phyloP scores from a whole-genome alignment of 2,797 vertebrate genomes.

The Coluber constrictor region DNA sequence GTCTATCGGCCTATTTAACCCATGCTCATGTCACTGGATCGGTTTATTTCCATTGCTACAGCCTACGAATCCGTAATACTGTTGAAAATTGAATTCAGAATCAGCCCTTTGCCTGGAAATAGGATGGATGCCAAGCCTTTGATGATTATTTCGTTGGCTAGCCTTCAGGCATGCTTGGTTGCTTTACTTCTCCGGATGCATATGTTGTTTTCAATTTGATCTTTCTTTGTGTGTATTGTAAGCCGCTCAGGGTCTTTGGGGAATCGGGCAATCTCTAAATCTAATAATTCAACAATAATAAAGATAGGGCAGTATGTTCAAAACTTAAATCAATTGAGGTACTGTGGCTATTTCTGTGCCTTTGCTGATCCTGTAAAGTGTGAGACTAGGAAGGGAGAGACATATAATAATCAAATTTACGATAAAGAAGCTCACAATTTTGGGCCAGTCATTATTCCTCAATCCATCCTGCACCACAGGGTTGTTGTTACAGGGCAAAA shows the following conservation, averaged over 20 bases:
- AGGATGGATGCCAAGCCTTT: not conserved
- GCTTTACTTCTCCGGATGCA: not conserved
- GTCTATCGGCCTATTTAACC: not conserved
- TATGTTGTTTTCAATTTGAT: not conserved
- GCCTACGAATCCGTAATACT: not conserved
- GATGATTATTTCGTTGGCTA: not conserved
- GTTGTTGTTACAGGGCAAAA: not conserved
- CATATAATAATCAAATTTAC: not conserved
- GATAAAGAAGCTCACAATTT: not conserved
- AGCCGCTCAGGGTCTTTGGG: not conserved
- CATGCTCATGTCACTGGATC: not conserved
- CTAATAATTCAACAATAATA: not conserved
- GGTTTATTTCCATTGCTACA: not conserved
- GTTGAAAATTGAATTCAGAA: not conserved
- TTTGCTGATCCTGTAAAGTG: not conserved
- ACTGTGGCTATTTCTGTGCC: not conserved
- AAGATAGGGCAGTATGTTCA: not conserved
- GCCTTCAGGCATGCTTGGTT: not conserved
- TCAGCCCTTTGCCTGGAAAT: not conserved
- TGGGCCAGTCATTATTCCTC: not conserved
- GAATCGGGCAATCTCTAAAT: not conserved
- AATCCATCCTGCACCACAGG: not conserved
- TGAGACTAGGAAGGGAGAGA: not conserved
- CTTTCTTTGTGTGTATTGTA: not conserved
- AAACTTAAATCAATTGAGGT: not conserved